Evolutionary conservation across 2,888 invertebrate species (phyloP), one percentile per base, ranked within the genome.

Genomic region (Habrosyne pyritoides): DNA sequence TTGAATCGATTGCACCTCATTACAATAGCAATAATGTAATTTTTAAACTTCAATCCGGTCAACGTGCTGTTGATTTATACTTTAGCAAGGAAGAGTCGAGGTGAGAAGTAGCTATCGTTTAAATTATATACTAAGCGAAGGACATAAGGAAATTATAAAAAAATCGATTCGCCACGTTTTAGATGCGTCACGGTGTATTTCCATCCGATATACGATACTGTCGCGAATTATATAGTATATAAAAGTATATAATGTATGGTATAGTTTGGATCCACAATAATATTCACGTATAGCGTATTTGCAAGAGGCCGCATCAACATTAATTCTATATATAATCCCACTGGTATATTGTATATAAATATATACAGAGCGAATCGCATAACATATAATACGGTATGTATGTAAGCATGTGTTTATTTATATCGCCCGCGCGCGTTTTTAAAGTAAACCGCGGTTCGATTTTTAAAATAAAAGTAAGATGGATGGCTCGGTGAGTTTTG

Each of bases 321-420:
- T 75, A 71, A 67, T 67, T 79, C 86, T 87, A 88, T 79, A 83
- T 79, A 83, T 86, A 87, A 71, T 69, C 70, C 63, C 58, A 60
- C 64, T 65, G 63, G 69, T 75, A 74, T 76, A 70, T 72, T 71
- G 69, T 75, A 72, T 76, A 81, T 84, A 84, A 78, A 83, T 82
- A 86, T 83, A 86, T 67, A 72, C 78, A 74, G 78, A 75, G 76
- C 74, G 71, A 74, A 8, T 18, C 42, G 8, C 8, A 59, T 64
- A n/a, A 64, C 52, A 63, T 54, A 64, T 51, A 60, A 59, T 53
- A 49, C 56, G 28, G 10, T 47, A 46, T 53, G 52, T 52, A 52
- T 53, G 26, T 53, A 46, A n/a, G 53, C 57, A 53, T 54, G 58
- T 30, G 28, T 50, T 50, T 50, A 50, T 50, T 28, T 21, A 50